Base-by-base conservation (phyloP, 2,797 vertebrate genomes). In the Lacerta bilineata region DNA sequence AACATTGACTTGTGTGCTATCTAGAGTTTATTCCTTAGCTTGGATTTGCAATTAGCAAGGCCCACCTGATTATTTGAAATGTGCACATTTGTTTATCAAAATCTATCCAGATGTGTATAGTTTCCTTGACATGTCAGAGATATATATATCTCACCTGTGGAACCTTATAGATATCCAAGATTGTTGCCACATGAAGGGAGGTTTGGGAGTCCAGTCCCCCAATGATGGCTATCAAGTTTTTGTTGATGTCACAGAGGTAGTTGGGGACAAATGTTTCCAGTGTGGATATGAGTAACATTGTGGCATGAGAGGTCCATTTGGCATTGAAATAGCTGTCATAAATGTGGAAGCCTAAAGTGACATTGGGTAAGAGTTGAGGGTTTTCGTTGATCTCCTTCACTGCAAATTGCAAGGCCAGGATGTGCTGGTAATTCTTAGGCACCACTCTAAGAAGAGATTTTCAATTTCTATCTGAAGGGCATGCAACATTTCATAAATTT, bases 291-390 rank as follows among this genome's bases (percentile, higher is more conserved):
- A 86, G 75, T 1, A 3, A 64, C n/a, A 79, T 36, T 68, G 76
- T 77, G 11, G 43, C 64, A 27, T 39, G 43, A 17, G 36, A 79
- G 5, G 85, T 50, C 43, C n/a, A 25, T 41, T 25, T 43, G 3
- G 61, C 84, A 6, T 15, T 79, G 64, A 78, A 77, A 69, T 79
- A 86, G 8, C 41, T 86, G 66, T 86, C 85, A 69, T 79, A 86
- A 5, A 86, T 79, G 8, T 7, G 46, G 29, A 78, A 68, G 1
- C 75, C 84, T 41, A 86, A 46, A 15, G 84, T 86, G 20, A 68
- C 1, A 86, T 86, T 78, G 29, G 84, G 61, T 46, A 86, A 86
- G 13, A 79, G 13, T 6, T 43, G 29, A 46, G 64, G n/a, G 23
- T 79, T 79, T 69, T 55, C 61, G 55, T 86, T 86, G 18, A 79